Evolutionary conservation across 2,888 invertebrate genomes (phyloP).

Genomic region (Oxyteleia sp.): DNA sequence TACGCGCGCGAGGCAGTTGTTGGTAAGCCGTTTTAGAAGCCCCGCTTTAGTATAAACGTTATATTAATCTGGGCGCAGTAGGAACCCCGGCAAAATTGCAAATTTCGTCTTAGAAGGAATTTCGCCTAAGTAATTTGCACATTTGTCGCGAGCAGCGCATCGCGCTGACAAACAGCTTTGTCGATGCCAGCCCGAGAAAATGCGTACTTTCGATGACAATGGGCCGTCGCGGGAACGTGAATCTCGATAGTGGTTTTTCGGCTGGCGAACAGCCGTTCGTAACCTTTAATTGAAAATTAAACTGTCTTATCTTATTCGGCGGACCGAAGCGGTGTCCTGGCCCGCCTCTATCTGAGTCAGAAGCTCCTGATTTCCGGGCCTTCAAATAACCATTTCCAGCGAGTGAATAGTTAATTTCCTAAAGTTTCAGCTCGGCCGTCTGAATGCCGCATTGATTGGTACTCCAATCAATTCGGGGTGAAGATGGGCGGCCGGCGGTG

Average conservation of each 20-base stretch:
- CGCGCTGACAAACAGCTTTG: too few relatives aligned
- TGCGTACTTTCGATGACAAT: too few relatives aligned
- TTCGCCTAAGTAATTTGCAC: too few relatives aligned
- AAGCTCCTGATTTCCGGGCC: slow-evolving; percentile 82
- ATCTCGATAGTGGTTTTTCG: slow-evolving; percentile 44
- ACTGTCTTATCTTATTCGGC: slow-evolving; percentile 83
- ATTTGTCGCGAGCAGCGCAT: too few relatives aligned
- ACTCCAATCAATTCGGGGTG: slow-evolving; percentile 86
- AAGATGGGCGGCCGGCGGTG: slow-evolving; percentile 76
- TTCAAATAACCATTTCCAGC: slow-evolving; percentile 86
- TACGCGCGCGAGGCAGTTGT: slow-evolving; percentile 77
- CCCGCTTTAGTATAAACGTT: slow-evolving; percentile 85
- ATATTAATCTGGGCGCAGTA: slow-evolving; percentile 82
- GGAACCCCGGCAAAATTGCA: slow-evolving; percentile 44
- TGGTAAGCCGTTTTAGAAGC: slow-evolving; percentile 86
- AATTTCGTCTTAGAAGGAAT: too few relatives aligned
- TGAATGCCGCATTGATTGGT: slow-evolving; percentile 87
- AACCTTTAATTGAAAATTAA: slow-evolving; percentile 85
- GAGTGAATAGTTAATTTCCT: slow-evolving; percentile 87
- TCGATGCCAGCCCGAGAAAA: too few relatives aligned
- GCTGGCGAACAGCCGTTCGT: slow-evolving; percentile 43
- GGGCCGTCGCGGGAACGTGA: too few relatives aligned
- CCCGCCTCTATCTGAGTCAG: slow-evolving; percentile 49
- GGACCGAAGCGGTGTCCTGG: slow-evolving; percentile 73
- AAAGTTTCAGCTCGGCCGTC: slow-evolving; percentile 86